Evolutionary conservation across 2,888 invertebrate genomes (phyloP).

Genomic region (Strigamia transsilvanica): DNA sequence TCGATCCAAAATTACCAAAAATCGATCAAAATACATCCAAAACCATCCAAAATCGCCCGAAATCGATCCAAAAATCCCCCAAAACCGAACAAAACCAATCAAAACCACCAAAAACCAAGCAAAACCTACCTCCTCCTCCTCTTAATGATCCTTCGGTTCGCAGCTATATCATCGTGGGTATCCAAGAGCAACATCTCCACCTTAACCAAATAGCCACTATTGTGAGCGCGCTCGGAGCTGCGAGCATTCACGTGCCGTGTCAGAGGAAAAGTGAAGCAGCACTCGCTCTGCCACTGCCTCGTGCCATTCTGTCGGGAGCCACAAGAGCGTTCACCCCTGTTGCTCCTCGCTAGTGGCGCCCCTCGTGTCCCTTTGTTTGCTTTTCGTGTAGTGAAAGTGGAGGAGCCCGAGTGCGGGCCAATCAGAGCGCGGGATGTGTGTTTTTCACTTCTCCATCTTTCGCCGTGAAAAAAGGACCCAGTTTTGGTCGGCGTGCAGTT

Average conservation of each 20-base stretch:
- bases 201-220: background rate
- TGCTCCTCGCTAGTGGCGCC: constrained; percentile 42
- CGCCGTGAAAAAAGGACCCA: background rate
- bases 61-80: no score
- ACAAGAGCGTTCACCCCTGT: constrained; percentile 39
- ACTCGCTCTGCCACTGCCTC: constrained; percentile 20
- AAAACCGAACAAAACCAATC: no score
- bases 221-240: background rate
- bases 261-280: background rate
- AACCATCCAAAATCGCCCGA: no score
- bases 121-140: background rate
- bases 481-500: background rate
- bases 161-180: background rate
- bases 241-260: constrained; percentile 11
- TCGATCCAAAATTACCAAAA: no score
- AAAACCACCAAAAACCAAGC: no score
- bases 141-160: background rate
- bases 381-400: constrained; percentile 13
- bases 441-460: constrained; percentile 15
- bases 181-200: constrained; percentile 40
- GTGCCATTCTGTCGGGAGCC: constrained; percentile 44
- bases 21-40: no score
- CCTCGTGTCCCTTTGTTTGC: constrained; percentile 39
- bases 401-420: background rate
- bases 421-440: background rate